Evolutionary conservation across 2,113 vertebrate species (phyloP), one percentile per base, ranked within the genome.

Genomic region (Pontoporia blainvillei): DNA sequence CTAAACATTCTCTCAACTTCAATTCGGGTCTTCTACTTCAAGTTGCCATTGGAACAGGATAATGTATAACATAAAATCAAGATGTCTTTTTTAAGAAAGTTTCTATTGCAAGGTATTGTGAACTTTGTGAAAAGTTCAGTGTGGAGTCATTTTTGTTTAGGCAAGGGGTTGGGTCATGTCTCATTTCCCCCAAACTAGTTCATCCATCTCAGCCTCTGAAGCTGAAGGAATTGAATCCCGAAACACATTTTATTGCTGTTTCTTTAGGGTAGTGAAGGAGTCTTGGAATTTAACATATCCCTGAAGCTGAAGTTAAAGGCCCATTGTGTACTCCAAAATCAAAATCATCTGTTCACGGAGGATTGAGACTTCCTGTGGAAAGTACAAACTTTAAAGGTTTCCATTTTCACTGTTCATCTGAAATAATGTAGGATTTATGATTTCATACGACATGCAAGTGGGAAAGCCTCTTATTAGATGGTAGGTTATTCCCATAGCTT

Each of bases 341-440:
- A 95, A 97, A 98, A 97, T 98, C 97, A 97, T 97, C 96, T 98
- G 97, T 88, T 94, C 59, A 54, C 61, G 67, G 84, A 87, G 75
- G 71, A 82, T 52, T 71, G 96, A 95, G 84, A 96, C 67, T 98
- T 98, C 97, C 97, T 97, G 96, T 96, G 95, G 95, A 96, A 97
- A 97, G 97, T 69, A 97, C 90, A 94, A 82, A 92, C 96, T 88
- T 96, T 90, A 94, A 98, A 97, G 96, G 44, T 97, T 97, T 97
- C 85, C 84, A 95, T 93, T 96, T 97, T 86, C 73, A 82, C 93
- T 93, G 72, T 61, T 97, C 96, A 95, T 97, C 95, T 96, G 79
- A 97, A 98, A 93, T 97, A 88, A 93, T 25, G 69, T 10, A 86
- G 79, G 89, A 95, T 94, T 97, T 96, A 96, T 96, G 90, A 92